Evolutionary conservation across 1,140 invertebrate genomes (phyloP).

Genomic region (Tetramorium simillimum): DNA sequence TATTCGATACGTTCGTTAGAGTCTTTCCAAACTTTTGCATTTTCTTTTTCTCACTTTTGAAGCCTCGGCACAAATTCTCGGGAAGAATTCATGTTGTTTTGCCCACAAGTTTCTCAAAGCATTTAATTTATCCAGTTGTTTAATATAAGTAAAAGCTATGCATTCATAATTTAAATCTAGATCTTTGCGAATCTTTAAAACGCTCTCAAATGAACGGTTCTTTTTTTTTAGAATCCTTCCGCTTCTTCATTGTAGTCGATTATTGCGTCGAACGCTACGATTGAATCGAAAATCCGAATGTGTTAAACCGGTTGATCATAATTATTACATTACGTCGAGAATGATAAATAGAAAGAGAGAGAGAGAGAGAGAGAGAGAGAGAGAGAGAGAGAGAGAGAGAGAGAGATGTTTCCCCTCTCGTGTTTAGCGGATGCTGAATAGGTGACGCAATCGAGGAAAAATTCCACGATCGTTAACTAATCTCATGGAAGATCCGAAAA

Average conservation of each 20-base stretch:
- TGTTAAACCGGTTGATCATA: conserved; percentile 67
- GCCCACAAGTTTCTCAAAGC: no score
- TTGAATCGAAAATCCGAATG: conserved; percentile 67
- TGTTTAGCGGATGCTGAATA: conserved; percentile 28
- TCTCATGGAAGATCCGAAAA: background rate
- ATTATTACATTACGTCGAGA: conserved; percentile 36
- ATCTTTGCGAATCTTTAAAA: background rate
- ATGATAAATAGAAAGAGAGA: background rate
- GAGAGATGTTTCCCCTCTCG: conserved; percentile 13
- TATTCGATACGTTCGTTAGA: background rate
- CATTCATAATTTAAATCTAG: background rate
- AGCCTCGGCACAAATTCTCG: background rate
- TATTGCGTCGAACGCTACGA: background rate
- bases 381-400: background rate
- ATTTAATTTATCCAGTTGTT: background rate
- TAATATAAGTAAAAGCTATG: background rate
- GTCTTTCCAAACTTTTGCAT: background rate
- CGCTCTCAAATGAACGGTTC: background rate
- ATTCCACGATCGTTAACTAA: conserved; percentile 61
- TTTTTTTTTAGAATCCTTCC: background rate
- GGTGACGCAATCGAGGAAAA: conserved; percentile 64
- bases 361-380: no score
- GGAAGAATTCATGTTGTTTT: background rate
- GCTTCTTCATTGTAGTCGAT: background rate
- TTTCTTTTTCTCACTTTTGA: background rate